Percentiles rank a stretch among this genome's conserved stretches.
These are phyloP conservation scores for Martes martes DNA, from an alignment of 2,113 vertebrate genomes.

Conservation along the genomic window DNA sequence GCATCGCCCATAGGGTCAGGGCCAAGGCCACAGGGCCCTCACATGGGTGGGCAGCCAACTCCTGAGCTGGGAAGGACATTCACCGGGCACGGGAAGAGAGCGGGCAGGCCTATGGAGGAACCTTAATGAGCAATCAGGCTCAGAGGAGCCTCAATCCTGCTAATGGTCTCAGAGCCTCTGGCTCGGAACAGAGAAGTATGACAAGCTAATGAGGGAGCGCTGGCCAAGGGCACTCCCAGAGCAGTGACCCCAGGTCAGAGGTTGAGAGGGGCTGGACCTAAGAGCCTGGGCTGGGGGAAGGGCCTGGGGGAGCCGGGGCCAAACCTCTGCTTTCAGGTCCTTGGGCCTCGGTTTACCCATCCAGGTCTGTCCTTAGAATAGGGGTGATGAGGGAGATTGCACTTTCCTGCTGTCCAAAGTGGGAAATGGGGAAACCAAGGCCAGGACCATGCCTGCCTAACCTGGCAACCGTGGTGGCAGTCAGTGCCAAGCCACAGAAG, in stretches of 20 bases:
- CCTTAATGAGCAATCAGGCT: background rate
- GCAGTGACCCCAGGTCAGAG: background rate
- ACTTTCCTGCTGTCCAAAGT: too few species aligned
- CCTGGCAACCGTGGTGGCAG: accelerated
- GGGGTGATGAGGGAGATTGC: background rate
- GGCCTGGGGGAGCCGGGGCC: background rate
- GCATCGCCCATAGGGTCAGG: background rate
- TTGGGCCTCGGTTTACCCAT: background rate
- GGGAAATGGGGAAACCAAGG: background rate
- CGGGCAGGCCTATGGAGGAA: accelerated
- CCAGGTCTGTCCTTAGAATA: background rate
- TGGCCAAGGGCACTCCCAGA: background rate
- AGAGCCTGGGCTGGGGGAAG: background rate
- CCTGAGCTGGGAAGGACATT: background rate
- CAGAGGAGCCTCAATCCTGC: background rate
- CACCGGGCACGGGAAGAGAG: accelerated
- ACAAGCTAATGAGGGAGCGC: background rate
- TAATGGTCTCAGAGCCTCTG: background rate
- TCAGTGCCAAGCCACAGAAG: background rate
- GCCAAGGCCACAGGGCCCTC: background rate
- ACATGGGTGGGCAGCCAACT: background rate
- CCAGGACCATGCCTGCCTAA: too few species aligned
- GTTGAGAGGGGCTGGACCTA: background rate
- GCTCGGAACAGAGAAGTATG: background rate
- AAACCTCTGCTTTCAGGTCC: background rate